Evolutionary conservation across 2,888 invertebrate species (phyloP), one percentile per base, ranked within the genome.

Genomic region (Xanthia icteritia): DNA sequence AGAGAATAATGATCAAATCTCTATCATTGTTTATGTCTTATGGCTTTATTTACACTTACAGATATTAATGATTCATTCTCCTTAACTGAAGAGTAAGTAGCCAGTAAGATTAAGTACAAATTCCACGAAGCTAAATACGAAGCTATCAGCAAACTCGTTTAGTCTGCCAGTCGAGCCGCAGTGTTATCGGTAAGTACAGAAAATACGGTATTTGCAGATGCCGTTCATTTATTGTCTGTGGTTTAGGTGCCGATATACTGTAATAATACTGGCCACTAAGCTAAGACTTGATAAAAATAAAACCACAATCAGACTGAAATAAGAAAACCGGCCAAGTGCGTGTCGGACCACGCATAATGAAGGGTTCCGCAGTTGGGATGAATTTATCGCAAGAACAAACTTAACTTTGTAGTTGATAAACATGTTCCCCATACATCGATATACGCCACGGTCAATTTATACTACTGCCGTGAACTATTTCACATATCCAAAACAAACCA

Each of bases 221-320:
- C 77, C 84, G 79, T 84, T 83, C 67, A 76, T 81, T 85, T 85
- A 84, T 86, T 89, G 84, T 85, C 83, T 75, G 81, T 84, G 88
- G 86, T 85, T n/a, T 84, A 83, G 61, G 67, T 79, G 67, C 42
- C 31, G n/a, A n/a, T n/a, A n/a, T n/a, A n/a, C n/a, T n/a, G n/a
- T n/a, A n/a, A n/a, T n/a, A n/a, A n/a, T n/a, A n/a, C n/a, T n/a
- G n/a, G n/a, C 23, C 20, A 17, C 23, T 66, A n/a, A 60, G 11
- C 20, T 31, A 20, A 54, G 11, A 23, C 8, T 51, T 42, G 5
- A 42, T n/a, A 31, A 54, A 61, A 71, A 0, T 8, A 63, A 58
- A 67, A 61, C 5, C 20, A 27, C 27, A 31, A 42, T 56, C n/a
- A n/a, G 42, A 1, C 8, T 61, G 17, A 3, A 0, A 48, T 20